These are phyloP conservation scores for Prinia subflava DNA, from an alignment of 2,113 vertebrate species.

Conservation along the genomic window DNA sequence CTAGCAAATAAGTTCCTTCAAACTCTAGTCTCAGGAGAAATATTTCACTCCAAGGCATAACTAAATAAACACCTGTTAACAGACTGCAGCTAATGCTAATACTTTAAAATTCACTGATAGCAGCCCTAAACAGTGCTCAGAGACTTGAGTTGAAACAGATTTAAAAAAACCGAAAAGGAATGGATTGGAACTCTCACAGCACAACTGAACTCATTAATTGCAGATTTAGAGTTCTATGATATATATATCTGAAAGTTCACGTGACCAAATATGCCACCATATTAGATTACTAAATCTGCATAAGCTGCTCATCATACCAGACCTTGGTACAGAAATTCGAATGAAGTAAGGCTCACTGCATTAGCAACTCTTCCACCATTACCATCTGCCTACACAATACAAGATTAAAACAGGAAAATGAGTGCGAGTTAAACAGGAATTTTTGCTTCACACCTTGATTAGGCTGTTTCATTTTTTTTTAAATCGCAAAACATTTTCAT, in stretches of 20 bases:
- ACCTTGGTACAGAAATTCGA: not conserved
- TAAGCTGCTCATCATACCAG: not conserved
- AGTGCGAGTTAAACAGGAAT: not conserved
- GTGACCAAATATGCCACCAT: not conserved
- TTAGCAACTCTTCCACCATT: not conserved
- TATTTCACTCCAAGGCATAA: conserved; percentile 19
- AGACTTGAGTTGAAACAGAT: not conserved
- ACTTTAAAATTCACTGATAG: not conserved
- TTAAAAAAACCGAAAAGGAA: not conserved
- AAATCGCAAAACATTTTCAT: not conserved
- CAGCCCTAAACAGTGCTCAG: not conserved
- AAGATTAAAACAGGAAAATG: too few relatives aligned
- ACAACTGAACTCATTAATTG: not conserved
- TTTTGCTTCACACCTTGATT: not conserved
- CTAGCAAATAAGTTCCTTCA: not conserved
- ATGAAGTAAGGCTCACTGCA: not conserved
- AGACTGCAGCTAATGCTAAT: not conserved
- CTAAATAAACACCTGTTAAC: conserved; percentile 34
- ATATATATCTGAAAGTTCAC: not conserved
- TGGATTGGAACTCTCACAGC: not conserved
- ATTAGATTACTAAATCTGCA: not conserved
- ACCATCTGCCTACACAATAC: not conserved
- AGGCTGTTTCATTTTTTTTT: not conserved
- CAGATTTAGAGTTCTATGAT: conserved; percentile 7
- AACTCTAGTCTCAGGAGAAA: not conserved